Evolutionary conservation across 2,113 vertebrate genomes (phyloP).

Genomic region (Eublepharis macularius): DNA sequence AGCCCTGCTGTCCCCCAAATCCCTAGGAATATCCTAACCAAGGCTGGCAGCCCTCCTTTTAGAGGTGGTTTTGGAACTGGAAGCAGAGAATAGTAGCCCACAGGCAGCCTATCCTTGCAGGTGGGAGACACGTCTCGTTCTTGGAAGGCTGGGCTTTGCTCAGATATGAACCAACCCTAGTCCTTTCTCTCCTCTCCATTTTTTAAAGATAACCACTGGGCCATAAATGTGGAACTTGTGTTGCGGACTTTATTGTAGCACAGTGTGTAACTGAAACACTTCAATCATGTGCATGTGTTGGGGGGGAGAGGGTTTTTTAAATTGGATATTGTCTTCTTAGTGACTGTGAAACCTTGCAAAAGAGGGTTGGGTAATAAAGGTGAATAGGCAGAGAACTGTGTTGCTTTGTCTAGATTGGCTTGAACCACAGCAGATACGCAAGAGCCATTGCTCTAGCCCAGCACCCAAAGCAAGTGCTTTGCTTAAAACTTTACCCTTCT

Average conservation of each 20-base stretch:
- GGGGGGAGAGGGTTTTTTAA: constrained; percentile 47
- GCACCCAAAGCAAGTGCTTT: no score
- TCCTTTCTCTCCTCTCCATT: constrained; percentile 16
- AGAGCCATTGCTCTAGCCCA: neutral
- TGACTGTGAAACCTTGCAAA: constrained; percentile 38
- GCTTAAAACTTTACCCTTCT: no score
- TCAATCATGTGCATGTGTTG: constrained; percentile 53
- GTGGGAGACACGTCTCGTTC: no score
- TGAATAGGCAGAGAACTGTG: constrained; percentile 21
- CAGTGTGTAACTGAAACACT: constrained; percentile 47
- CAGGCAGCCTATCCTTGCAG: neutral
- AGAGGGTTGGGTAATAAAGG: constrained; percentile 56
- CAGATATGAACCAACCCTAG: constrained; percentile 8
- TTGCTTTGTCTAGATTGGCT: neutral
- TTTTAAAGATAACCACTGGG: constrained; percentile 67
- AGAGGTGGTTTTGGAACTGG: neutral
- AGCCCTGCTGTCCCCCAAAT: no score
- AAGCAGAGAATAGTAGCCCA: neutral
- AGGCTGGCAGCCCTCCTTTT: no score
- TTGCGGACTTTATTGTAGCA: constrained; percentile 57
- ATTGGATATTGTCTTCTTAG: constrained; percentile 53
- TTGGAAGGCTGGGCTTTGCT: neutral
- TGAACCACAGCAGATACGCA: neutral
- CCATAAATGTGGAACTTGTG: constrained; percentile 58
- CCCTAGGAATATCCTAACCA: no score